Base-by-base conservation (phyloP, 2,888 invertebrate genomes). In the Dorcus hopei region DNA sequence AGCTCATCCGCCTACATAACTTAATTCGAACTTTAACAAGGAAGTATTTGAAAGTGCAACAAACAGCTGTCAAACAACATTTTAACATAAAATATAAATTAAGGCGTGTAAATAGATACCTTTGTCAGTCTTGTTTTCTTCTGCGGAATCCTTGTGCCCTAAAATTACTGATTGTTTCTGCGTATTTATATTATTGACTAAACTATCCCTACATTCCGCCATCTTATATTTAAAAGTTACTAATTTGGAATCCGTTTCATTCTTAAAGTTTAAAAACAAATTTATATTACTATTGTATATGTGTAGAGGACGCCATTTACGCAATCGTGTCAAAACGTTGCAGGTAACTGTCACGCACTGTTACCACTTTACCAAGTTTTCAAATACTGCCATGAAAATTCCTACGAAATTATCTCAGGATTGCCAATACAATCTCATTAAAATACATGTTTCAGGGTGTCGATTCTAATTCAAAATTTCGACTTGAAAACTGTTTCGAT, bases 121-220 rank as follows among this genome's bases (percentile, higher is more conserved):
- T 72, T 74, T 72, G 63, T 74, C 73, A 68, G 69, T 73, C 66
- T 72, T 72, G 57, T 67, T 68, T 59, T 71, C 70, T 50, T 73
- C 71, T 49, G 55, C 61, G 49, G 60, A 58, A 45, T 72, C 70
- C 49, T 62, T 65, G 65, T 64, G 66, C 66, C 69, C 71, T 65
- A 67, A 69, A 60, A 63, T 63, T 68, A 68, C 69, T 49, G 65
- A 67, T 65, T 68, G 69, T 65, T 71, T 74, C 64, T 68, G 69
- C 58, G 65, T 69, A 71, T 72, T 77, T 72, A 68, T 65, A 67
- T 70, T 75, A 72, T 75, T 77, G 70, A 74, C 74, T 71, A 70
- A 70, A 73, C 74, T 75, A 70, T 71, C 75, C 76, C 73, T 74
- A 71, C 73, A 68, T 72, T 79, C 79, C 69, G 79, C 79, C 79